A percentile compares a stretch with the other conserved stretches of the same genome.
These are phyloP conservation scores for Diphyllodes magnificus DNA, from an alignment of 2,113 vertebrate species.

Conservation along the genomic window DNA sequence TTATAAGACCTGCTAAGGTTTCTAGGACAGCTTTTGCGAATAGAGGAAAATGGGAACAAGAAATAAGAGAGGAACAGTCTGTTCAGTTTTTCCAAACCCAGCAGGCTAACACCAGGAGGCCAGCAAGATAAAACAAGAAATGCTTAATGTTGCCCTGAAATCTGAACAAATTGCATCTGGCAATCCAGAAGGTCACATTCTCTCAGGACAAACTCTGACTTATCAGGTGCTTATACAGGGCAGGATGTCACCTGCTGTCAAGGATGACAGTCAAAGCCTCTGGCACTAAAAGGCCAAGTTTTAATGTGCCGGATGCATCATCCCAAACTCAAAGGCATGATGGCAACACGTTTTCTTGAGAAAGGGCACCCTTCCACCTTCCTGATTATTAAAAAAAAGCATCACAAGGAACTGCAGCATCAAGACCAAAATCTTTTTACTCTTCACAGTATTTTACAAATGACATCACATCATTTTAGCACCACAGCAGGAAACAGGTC, in stretches of 20 bases:
- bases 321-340: not conserved
- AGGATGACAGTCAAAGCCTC: not conserved
- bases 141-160: not conserved
- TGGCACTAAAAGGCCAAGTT: not conserved
- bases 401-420: not conserved
- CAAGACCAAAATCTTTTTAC: not conserved
- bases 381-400: not conserved
- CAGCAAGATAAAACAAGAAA: not conserved
- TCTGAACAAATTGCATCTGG: not conserved
- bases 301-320: accelerated
- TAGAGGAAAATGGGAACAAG: not conserved
- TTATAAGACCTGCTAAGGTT: not conserved
- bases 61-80: not conserved
- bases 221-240: not conserved
- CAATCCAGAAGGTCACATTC: not conserved
- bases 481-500: not conserved
- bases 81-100: not conserved
- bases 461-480: accelerated
- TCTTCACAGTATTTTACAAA: not conserved
- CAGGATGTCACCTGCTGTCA: not conserved
- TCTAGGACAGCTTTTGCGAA: not conserved
- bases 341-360: not conserved
- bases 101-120: not conserved
- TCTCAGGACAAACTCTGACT: not conserved
- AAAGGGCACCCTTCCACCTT: not conserved